Evolutionary conservation across 2,797 vertebrate species (phyloP), one percentile per base, ranked within the genome.

Genomic region (Threskiornis aethiopicus): DNA sequence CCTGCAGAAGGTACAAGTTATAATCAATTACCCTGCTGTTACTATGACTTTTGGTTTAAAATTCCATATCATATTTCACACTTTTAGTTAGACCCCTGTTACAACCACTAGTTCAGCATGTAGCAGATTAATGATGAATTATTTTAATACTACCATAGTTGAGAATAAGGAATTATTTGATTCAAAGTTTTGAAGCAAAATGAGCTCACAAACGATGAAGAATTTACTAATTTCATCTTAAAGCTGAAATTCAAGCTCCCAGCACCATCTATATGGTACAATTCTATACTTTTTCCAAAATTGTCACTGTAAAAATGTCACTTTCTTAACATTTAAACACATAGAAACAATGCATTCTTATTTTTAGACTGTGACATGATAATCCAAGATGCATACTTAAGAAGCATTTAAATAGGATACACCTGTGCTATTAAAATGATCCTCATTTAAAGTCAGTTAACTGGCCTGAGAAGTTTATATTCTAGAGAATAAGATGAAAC

Each of bases 71-170:
- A 19, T 87, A 25, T 95, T 75, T 96, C 91, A 98, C 97, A 98
- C 98, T 92, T 93, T 98, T 86, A 98, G 78, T 81, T 99, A 98
- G 98, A 98, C 93, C 5, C 97, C 98, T 11, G 96, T 98, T 61
- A 99, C 98, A 98, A 98, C 96, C 9, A 96, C 96, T 55, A 98
- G 98, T 66, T 96, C 91, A 10, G 55, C 73, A 42, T 98, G 98
- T 79, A 97, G 98, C 24, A 97, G 98, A 98, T 98, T 95, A 96
- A 85, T 72, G 75, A 54, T 64, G 5, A 39, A 24, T 49, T 84
- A 65, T 66, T 83, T 88, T 22, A 79, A 87, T 42, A 91, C 29
- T 83, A 15, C 13, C 5, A 1, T 28, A 47, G 7, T 0, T 52
- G 35, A 66, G 42, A 82, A 37, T 37, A 44, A 80, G 33, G 16